Conservation (phyloP, 1,140 invertebrate genomes). For the Piezodorus guildinii region DNA sequence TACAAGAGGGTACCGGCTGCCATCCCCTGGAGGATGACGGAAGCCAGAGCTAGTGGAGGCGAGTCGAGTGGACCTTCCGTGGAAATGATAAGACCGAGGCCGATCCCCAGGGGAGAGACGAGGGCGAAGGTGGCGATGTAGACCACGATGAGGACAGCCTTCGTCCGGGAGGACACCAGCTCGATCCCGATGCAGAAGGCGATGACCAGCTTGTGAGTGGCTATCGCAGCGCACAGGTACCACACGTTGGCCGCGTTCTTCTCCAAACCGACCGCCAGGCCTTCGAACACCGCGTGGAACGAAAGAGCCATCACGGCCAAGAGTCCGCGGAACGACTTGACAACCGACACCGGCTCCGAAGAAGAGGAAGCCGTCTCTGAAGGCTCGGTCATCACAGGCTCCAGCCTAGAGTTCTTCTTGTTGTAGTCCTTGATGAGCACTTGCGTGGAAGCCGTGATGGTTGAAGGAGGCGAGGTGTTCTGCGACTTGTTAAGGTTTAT, state of each 20-base stretch:
- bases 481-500: conserved; percentile 20
- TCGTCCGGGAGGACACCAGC: conserved; percentile 50
- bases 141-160: conserved; percentile 42
- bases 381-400: conserved; percentile 28
- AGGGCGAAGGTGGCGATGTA: conserved; percentile 48
- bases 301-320: conserved; percentile 61
- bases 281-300: conserved; percentile 72
- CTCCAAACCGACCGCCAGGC: conserved; percentile 66
- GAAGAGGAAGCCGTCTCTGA: conserved; percentile 16
- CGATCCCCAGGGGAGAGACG: conserved; percentile 58
- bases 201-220: conserved; percentile 64
- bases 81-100: conserved; percentile 43
- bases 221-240: conserved; percentile 56
- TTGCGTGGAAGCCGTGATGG: conserved; percentile 29
- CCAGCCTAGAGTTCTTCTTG: conserved; percentile 22
- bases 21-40: conserved; percentile 60
- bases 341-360: conserved; percentile 21
- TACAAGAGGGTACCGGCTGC: conserved; percentile 79
- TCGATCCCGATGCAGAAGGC: conserved; percentile 56
- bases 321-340: conserved; percentile 44
- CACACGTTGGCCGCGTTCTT: conserved; percentile 46
- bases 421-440: conserved; percentile 27
- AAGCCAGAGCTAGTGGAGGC: conserved; percentile 27
- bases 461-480: conserved; percentile 18
- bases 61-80: conserved; percentile 35